Evolutionary conservation across 2,888 invertebrate species (phyloP), one percentile per base, ranked within the genome.

Genomic region (Melanostoma scalare): DNA sequence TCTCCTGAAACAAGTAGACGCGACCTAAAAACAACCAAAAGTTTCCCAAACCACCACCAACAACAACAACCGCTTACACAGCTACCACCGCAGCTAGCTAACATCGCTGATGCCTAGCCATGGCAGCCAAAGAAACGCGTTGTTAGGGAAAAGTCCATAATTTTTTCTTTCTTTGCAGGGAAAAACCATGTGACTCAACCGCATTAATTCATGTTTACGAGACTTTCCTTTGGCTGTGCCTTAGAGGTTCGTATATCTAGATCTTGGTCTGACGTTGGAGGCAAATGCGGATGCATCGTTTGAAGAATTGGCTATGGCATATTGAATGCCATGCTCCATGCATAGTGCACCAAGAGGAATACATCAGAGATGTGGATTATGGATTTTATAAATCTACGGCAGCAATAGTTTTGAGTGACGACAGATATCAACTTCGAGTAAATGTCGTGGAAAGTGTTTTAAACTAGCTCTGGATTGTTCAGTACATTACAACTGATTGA

Each of bases 171-270:
- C 20, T 20, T 20, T 20, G 20, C 67, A 63, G 44, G 60, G 61
- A 74, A 84, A 77, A 79, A 65, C 75, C 84, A 84, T 75, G 79
- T 60, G 71, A 74, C 79, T 79, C 75, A 75, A 60, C 55, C 84
- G 79, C 79, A 84, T 84, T 79, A 84, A 84, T 84, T 84, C 84
- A 84, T 84, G 84, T 84, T 84, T 84, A 79, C 79, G 79, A 84
- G 74, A 84, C 79, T 84, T 84, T 79, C 79, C 65, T 78, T 84
- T 75, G 77, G 35, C 78, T 77, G 38, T 53, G 52, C 79, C 71
- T 42, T 48, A 20, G 67, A 71, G 74, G 48, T 35, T 35, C 79
- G 50, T 84, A 84, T 84, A 84, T 84, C 84, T 84, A 74, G 84
- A 84, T 84, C 84, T 79, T 74, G 55, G 73, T 30, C 55, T 84